phyloP scores from a whole-genome alignment of 2,888 invertebrate species.

The Linyphia triangularis region DNA sequence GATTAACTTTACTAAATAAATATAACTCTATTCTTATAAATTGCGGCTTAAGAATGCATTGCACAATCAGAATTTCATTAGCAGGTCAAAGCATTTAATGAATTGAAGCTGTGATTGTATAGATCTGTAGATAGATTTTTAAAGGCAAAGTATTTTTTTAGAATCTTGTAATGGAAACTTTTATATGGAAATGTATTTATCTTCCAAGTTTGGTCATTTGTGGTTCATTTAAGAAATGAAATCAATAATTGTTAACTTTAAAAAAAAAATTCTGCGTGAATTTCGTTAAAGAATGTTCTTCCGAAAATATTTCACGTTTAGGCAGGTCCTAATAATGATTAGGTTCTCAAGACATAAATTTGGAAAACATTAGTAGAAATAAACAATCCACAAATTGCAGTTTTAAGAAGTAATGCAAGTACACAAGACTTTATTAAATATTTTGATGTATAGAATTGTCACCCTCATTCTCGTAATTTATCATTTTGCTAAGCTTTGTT shows the following conservation, averaged over 20 bases:
- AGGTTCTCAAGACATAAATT: not conserved
- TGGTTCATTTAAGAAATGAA: not conserved
- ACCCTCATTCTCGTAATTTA: too few species aligned
- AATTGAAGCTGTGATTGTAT: constrained; percentile 47
- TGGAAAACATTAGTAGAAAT: too few species aligned
- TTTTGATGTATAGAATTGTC: too few species aligned
- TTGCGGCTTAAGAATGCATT: too few species aligned
- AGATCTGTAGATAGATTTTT: constrained; percentile 42
- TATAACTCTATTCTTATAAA: too few species aligned
- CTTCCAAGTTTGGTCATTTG: not conserved
- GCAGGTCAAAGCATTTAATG: constrained; percentile 16
- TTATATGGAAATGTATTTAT: not conserved
- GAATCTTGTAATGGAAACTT: constrained; percentile 1
- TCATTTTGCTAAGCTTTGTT: too few species aligned
- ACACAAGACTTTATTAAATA: too few species aligned
- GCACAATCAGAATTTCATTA: not conserved
- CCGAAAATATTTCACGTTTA: not conserved
- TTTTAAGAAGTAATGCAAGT: too few species aligned
- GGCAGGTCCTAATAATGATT: not conserved
- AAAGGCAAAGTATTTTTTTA: constrained; percentile 29
- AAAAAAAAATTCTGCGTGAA: too few species aligned
- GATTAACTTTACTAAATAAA: too few species aligned
- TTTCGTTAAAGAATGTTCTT: too few species aligned
- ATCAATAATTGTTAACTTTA: not conserved
- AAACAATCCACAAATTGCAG: too few species aligned